Base-by-base conservation (phyloP, 2,113 vertebrate genomes). In the Hippocampus abdominalis region DNA sequence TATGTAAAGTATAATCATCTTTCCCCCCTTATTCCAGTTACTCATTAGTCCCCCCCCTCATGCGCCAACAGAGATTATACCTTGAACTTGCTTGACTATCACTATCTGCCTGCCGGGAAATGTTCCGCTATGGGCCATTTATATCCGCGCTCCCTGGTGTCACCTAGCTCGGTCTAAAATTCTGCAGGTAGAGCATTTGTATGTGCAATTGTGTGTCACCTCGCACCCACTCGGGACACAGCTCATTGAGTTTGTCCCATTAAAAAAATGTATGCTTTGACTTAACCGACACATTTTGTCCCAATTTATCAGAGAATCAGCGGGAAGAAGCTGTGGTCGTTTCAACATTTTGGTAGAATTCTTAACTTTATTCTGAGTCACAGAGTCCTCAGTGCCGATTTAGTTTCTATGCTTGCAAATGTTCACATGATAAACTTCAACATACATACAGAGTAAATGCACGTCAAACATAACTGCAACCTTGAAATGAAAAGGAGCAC, bases 1-100 rank as follows among this genome's bases (percentile, higher is more conserved):
- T 91, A 93, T 92, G 92, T 92, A 93, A 92, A 92, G 88, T 90
- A 89, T 90, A 92, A 91, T 92, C 90, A 89, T 90, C 90, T 70
- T 81, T 88, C 81, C 81, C 78, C 78, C 82, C 84, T 84, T 88
- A 84, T 79, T 86, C 87, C 91, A 88, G 82, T 90, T 86, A 77
- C 88, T 91, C 89, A 91, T 93, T 92, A 92, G 88, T 85, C 86
- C 83, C 23, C 83, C 23, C 81, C 84, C 86, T 87, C 86, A 86
- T 86, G 88, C 88, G 82, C 87, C 86, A 84, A 81, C 83, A 79
- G 82, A 89, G 86, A 90, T 90, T 88, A 90, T 89, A 91, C 90
- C 89, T 93, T 90, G 89, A 93, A 91, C 90, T 83, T 87, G 80
- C 77, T 77, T 85, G 71, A 81, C 86, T 84, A 86, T 90, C 66